Evolutionary conservation across 2,113 vertebrate genomes (phyloP), one percentile per base, ranked within the genome.

Genomic region (Zootoca vivipara): DNA sequence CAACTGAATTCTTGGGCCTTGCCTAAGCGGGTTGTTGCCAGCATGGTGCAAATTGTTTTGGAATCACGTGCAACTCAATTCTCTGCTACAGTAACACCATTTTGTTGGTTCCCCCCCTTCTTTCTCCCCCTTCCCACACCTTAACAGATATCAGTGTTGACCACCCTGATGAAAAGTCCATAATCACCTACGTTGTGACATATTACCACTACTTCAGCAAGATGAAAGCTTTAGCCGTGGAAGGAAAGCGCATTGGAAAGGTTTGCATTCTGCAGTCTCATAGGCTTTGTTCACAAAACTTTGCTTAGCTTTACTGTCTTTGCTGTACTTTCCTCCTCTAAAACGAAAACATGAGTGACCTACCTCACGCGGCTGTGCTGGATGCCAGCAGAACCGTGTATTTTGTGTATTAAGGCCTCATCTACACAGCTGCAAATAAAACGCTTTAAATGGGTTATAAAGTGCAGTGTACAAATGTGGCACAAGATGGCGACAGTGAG

Each of bases 161-260:
- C 93, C 98, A 99, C 75, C 99, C 99, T 1, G 99, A 99, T 81
- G 99, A 99, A 95, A 99, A 99, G 92, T 99, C 99, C 0, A 98
- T 99, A 92, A 99, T 99, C 97, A 99, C 99, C 58, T 99, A 99
- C 0, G 99, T 99, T 92, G 99, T 99, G 85, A 99, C 99, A 0
- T 99, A 99, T 18, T 99, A 99, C 95, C 99, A 99, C 97, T 99
- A 99, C 96, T 99, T 99, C 96, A 99, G 98, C 88, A 99, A 99
- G 97, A 99, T 99, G 99, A 99, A 99, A 93, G 99, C 99, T 40
- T 96, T 99, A 94, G 99, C 99, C 89, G 99, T 99, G 22, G 98
- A 99, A 95, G 99, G 99, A 91, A 99, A 99, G 87, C 97, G 99
- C 7, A 99, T 99, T 0, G 99, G 99, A 89, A 99, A 99, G 98